Percentiles rank a stretch among this genome's conserved stretches.
phyloP scores from a whole-genome alignment of 2,797 vertebrate species.

The Chelon labrosus region DNA sequence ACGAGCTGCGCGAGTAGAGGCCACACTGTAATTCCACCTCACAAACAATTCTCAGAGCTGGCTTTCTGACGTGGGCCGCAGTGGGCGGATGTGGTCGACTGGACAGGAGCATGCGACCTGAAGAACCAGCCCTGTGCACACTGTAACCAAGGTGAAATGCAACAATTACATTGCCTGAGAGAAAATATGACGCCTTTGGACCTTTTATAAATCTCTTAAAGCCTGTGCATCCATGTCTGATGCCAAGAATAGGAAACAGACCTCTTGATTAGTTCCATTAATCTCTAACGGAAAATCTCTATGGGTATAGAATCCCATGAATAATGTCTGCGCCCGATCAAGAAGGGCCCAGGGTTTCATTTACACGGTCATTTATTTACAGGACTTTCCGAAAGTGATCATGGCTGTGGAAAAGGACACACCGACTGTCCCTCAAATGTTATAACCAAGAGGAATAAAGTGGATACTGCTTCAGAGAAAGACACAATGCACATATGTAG shows the following conservation, averaged over 20 bases:
- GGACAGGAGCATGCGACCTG: constrained; percentile 22
- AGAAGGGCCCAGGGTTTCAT: constrained; percentile 66
- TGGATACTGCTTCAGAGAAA: constrained; percentile 4
- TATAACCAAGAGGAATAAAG: neutral
- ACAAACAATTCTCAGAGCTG: constrained; percentile 59
- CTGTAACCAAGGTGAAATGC: constrained; percentile 1
- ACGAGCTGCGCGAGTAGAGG: constrained; percentile 68
- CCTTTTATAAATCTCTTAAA: constrained; percentile 25
- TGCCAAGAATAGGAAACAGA: constrained; percentile 63
- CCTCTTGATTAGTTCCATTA: constrained; percentile 55
- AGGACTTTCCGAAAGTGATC: constrained; percentile 65
- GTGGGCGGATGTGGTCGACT: constrained; percentile 52
- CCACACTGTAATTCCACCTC: constrained; percentile 85
- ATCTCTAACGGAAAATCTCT: constrained; percentile 74
- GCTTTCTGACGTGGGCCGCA: constrained; percentile 67
- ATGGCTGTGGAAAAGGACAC: constrained; percentile 27
- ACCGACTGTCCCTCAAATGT: neutral
- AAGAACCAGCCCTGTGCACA: constrained; percentile 9
- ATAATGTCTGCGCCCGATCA: constrained; percentile 76
- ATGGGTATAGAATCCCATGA: constrained; percentile 65
- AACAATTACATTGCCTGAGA: constrained; percentile 64
- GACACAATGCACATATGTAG: constrained; percentile 51
- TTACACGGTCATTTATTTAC: constrained; percentile 74
- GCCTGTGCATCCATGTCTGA: constrained; percentile 84
- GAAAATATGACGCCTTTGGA: constrained; percentile 13